Evolutionary conservation across 1,140 invertebrate genomes (phyloP).

Genomic region (Drosophila seguyi): DNA sequence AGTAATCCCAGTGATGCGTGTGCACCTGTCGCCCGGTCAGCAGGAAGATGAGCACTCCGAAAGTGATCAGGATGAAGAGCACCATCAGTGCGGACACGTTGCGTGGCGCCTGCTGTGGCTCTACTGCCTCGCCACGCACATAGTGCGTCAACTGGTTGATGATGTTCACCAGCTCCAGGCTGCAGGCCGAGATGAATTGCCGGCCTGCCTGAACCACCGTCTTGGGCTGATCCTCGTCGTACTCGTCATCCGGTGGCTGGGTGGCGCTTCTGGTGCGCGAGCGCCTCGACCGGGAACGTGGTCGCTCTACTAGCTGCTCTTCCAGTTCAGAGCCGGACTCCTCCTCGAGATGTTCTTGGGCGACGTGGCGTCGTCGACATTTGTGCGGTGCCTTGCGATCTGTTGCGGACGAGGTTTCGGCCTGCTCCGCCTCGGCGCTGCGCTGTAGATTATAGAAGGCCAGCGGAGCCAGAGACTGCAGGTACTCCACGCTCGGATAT

Average conservation of each 20-base stretch:
- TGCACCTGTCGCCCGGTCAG: slow-evolving; percentile 89
- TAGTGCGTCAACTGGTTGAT: slow-evolving; percentile 89
- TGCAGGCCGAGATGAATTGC: slow-evolving; percentile 89
- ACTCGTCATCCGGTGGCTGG: slow-evolving; percentile 76
- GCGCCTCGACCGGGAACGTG: slow-evolving; percentile 76
- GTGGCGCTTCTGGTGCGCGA: slow-evolving; percentile 83
- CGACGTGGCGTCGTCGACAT: slow-evolving; percentile 74
- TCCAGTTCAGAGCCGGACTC: slow-evolving; percentile 67
- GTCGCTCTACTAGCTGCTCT: slow-evolving; percentile 79
- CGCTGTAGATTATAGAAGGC: slow-evolving; percentile 85
- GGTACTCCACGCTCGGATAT: slow-evolving; percentile 86
- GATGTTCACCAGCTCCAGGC: slow-evolving; percentile 87
- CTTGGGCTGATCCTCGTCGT: slow-evolving; percentile 80
- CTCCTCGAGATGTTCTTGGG: slow-evolving; percentile 46
- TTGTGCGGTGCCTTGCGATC: slow-evolving; percentile 71
- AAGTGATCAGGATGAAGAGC: slow-evolving; percentile 90
- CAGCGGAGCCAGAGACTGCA: slow-evolving; percentile 85
- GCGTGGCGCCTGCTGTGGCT: slow-evolving; percentile 65
- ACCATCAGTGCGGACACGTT: slow-evolving; percentile 91
- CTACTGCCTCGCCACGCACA: slow-evolving; percentile 86
- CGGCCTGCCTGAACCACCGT: slow-evolving; percentile 88
- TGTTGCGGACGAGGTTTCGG: slow-evolving; percentile 24
- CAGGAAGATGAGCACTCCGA: slow-evolving; percentile 86
- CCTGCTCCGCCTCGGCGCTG: slow-evolving; percentile 80
- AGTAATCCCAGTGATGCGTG: slow-evolving; percentile 94